phyloP scores from a whole-genome alignment of 2,888 invertebrate genomes.

The Eulithis testata region DNA sequence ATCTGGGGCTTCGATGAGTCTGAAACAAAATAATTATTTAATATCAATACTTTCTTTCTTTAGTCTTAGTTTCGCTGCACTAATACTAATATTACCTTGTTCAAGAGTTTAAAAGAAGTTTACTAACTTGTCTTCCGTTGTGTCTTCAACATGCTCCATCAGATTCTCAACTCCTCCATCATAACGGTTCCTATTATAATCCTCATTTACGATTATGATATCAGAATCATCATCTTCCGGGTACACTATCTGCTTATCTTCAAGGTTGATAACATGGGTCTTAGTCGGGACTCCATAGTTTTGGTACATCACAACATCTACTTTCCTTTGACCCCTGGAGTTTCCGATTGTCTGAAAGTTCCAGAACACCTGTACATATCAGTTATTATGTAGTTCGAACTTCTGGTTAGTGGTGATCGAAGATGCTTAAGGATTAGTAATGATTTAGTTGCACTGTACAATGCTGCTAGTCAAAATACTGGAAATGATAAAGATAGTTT shows the following conservation, averaged over 20 bases:
- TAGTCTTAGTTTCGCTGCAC: neutral
- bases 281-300: conserved; percentile 69
- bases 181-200: conserved; percentile 62
- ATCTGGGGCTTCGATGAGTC: conserved; percentile 64
- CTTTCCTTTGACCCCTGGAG: conserved; percentile 89
- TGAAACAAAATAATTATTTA: conserved; percentile 32
- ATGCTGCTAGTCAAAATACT: conserved; percentile 5
- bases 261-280: conserved; percentile 65
- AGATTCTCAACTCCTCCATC: conserved; percentile 59
- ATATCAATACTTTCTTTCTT: neutral
- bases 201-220: conserved; percentile 78
- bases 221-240: conserved; percentile 77
- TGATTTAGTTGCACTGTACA: conserved; percentile 20
- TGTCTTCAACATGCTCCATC: conserved; percentile 55
- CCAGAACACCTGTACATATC: conserved; percentile 90
- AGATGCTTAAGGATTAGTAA: conserved; percentile 2
- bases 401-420: conserved; percentile 9
- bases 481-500: neutral
- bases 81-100: too few relatives aligned
- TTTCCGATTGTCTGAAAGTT: conserved; percentile 91
- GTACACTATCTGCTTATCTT: conserved; percentile 72
- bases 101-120: too few relatives aligned
- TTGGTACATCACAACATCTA: conserved; percentile 72
- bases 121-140: conserved; percentile 56
- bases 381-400: conserved; percentile 61